Evolutionary conservation across 2,113 vertebrate genomes (phyloP).

Genomic region (Platichthys flesus): DNA sequence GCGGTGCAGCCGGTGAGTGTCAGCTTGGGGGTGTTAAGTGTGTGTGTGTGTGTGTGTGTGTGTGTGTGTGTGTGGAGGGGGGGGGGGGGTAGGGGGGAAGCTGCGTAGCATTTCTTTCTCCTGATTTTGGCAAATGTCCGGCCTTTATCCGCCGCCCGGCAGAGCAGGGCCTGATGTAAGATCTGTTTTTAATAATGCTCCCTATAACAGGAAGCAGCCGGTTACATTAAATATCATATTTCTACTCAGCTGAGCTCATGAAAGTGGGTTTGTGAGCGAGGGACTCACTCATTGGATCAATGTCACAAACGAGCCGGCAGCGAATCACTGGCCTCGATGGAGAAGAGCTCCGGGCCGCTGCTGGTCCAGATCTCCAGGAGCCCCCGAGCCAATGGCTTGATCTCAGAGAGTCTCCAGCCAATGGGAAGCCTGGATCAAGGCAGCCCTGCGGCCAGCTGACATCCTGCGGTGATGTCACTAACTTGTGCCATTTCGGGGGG

Average conservation of each 20-base stretch:
- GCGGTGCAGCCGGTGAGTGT: constrained; percentile 54
- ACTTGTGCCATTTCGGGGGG: no score
- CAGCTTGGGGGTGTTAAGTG: constrained; percentile 32
- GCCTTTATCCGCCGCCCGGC: constrained; percentile 59
- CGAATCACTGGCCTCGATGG: constrained; percentile 45
- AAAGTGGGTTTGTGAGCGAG: constrained; percentile 19
- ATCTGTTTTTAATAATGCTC: constrained; percentile 8
- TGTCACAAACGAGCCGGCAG: constrained; percentile 41
- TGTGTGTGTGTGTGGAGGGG: no score
- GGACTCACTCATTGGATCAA: constrained; percentile 9
- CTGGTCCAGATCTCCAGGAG: constrained; percentile 36
- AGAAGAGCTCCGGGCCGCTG: constrained; percentile 26
- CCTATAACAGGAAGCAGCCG: constrained; percentile 28
- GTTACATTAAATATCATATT: constrained; percentile 54
- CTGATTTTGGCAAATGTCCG: constrained; percentile 47
- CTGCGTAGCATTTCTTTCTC: constrained; percentile 2
- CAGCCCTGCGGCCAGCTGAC: constrained; percentile 9
- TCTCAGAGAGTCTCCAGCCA: constrained; percentile 23
- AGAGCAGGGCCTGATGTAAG: constrained; percentile 49
- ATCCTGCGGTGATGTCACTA: constrained; percentile 31
- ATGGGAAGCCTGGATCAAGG: constrained; percentile 10
- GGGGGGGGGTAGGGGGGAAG: constrained; percentile 17
- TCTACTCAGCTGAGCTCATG: not conserved
- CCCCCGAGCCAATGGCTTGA: constrained; percentile 29
- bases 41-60: constrained; percentile 40